Conservation (phyloP, 2,888 invertebrate species). For the Enoplolaimus lenunculus region DNA sequence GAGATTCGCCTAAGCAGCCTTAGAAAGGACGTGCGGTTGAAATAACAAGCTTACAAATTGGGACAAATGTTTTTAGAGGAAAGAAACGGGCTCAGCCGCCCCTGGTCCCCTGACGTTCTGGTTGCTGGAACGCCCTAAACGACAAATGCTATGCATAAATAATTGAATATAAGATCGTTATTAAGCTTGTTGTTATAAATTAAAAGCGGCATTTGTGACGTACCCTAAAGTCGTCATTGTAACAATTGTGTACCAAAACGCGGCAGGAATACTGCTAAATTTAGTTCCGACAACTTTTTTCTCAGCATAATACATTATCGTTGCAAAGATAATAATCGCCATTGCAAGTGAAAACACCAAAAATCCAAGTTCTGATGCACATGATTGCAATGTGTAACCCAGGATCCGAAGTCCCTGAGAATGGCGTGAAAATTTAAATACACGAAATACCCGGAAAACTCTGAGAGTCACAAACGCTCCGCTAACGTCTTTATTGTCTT, state of each 20-base stretch:
- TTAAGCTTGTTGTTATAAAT: slow-evolving; percentile 14
- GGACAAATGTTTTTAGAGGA: no score
- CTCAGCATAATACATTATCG: slow-evolving; percentile 99
- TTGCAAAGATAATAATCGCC: slow-evolving; percentile 99
- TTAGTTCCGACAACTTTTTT: slow-evolving; percentile 91
- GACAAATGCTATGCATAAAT: background rate
- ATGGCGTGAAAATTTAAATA: slow-evolving; percentile 99
- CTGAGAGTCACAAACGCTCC: slow-evolving; percentile 96
- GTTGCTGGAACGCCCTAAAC: background rate
- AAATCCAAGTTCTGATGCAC: slow-evolving; percentile 96
- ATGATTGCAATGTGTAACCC: slow-evolving; percentile 96
- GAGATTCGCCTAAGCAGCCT: no score
- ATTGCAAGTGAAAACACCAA: slow-evolving; percentile 96
- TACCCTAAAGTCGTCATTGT: slow-evolving; percentile 99
- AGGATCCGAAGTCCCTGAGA: slow-evolving; percentile 95
- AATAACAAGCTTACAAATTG: no score
- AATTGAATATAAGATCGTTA: background rate
- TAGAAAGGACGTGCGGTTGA: no score
- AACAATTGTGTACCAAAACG: slow-evolving; percentile 99
- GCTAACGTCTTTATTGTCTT: slow-evolving; percentile 50
- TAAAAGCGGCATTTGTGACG: no score
- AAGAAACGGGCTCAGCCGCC: no score
- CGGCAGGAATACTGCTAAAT: slow-evolving; percentile 97
- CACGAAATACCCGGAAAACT: slow-evolving; percentile 97
- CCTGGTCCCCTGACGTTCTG: no score